Conservation (phyloP, 2,113 vertebrate genomes). For the Pelodiscus sinensis region DNA sequence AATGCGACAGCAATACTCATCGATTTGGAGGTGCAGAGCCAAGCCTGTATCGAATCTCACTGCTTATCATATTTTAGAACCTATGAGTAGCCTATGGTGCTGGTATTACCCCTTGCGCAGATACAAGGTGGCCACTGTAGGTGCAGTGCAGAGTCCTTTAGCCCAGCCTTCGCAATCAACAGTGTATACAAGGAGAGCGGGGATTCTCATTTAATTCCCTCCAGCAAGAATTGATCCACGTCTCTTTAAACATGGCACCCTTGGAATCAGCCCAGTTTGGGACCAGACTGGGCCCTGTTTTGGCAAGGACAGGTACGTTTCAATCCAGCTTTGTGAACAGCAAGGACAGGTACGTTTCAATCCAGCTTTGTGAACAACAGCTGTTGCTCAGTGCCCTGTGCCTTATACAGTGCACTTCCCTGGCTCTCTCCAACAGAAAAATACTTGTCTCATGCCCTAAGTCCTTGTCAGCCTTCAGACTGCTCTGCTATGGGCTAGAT, state of each 20-base stretch:
- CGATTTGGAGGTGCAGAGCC: background rate
- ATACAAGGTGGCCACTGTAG: background rate
- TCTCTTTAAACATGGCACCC: accelerated
- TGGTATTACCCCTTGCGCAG: background rate
- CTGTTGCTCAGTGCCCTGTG: background rate
- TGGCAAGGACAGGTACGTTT: background rate
- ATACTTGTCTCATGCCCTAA: background rate
- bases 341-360: background rate
- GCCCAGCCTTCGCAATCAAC: background rate
- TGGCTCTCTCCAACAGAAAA: background rate
- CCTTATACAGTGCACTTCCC: background rate
- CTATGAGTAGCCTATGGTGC: background rate
- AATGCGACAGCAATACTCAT: background rate
- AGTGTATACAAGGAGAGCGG: background rate
- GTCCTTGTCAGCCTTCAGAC: background rate
- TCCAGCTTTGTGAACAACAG: background rate
- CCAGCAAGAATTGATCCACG: background rate
- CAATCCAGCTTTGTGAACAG: background rate
- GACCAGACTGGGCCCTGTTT: background rate
- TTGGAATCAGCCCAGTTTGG: background rate
- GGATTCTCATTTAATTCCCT: background rate
- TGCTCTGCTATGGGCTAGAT: background rate
- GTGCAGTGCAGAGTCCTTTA: background rate
- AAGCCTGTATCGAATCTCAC: background rate
- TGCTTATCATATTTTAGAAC: background rate